phyloP scores from a whole-genome alignment of 1,140 invertebrate species.

The Helicorthomorpha holstii region DNA sequence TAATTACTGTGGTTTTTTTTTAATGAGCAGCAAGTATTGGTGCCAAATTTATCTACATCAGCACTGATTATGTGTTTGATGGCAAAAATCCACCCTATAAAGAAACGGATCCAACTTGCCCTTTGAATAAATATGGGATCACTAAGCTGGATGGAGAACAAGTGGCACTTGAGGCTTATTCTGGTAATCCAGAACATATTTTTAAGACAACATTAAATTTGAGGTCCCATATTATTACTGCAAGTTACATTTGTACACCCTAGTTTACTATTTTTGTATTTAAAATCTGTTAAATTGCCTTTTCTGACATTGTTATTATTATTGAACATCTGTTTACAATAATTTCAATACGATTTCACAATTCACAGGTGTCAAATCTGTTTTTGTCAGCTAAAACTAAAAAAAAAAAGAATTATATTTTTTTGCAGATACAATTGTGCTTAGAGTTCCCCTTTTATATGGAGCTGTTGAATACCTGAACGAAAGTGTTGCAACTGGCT shows the following conservation, averaged over 20 bases:
- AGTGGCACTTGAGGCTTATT: constrained; percentile 17
- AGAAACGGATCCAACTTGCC: constrained; percentile 25
- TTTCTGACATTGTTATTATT: too few relatives aligned
- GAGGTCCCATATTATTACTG: too few relatives aligned
- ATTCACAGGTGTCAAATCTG: too few relatives aligned
- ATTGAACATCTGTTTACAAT: too few relatives aligned
- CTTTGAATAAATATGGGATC: constrained; percentile 35
- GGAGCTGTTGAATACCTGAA: constrained; percentile 29
- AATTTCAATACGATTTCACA: too few relatives aligned
- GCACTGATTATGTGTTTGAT: constrained; percentile 43
- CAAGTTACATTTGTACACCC: too few relatives aligned
- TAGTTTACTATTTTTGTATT: background rate
- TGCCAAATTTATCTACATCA: constrained; percentile 33
- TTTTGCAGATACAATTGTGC: constrained; percentile 25
- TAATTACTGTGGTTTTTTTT: background rate
- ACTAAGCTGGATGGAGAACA: constrained; percentile 35
- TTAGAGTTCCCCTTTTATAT: constrained; percentile 35
- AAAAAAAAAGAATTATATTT: too few relatives aligned
- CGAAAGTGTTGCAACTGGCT: constrained; percentile 35
- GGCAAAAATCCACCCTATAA: constrained; percentile 33
- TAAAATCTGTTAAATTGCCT: constrained; percentile 1
- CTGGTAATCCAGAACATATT: too few relatives aligned
- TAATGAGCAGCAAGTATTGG: constrained; percentile 18
- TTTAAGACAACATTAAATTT: too few relatives aligned
- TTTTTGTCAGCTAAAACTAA: too few relatives aligned